A percentile compares a stretch with the other conserved stretches of the same genome.
Evolutionary conservation across 2,888 invertebrate genomes (phyloP).

Genomic region (Campoplex capitator): DNA sequence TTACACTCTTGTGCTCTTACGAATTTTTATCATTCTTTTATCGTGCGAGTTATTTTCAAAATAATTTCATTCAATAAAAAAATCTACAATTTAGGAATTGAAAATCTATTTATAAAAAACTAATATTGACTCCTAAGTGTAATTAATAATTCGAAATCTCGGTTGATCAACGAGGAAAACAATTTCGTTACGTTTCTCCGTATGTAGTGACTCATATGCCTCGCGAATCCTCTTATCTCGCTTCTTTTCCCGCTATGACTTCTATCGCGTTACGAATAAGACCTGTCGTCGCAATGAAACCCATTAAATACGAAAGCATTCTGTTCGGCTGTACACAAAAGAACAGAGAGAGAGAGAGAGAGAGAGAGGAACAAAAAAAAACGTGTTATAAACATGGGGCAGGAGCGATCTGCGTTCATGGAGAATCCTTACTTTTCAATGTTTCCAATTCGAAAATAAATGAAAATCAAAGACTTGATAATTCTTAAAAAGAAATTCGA

Average conservation of each 20-base stretch:
- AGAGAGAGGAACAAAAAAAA: background rate
- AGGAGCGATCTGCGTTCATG: background rate
- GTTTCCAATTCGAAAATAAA: background rate
- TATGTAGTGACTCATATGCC: slow-evolving; percentile 35
- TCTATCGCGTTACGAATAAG: slow-evolving; percentile 13
- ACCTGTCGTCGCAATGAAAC: slow-evolving; percentile 25
- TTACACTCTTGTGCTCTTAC: too few species aligned
- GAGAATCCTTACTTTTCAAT: background rate
- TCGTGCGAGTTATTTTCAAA: too few species aligned
- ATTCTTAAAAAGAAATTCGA: background rate
- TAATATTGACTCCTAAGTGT: too few species aligned
- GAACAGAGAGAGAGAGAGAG: background rate
- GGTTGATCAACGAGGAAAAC: too few species aligned
- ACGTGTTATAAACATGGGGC: background rate
- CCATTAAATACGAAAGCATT: slow-evolving; percentile 28
- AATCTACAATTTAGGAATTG: too few species aligned
- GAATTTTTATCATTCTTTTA: too few species aligned
- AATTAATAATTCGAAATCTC: too few species aligned
- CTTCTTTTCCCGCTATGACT: slow-evolving; percentile 26
- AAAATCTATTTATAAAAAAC: too few species aligned
- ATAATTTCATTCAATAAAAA: too few species aligned
- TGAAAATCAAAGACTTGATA: background rate
- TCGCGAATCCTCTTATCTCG: slow-evolving; percentile 61
- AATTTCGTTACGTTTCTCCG: background rate
- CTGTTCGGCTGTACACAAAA: background rate